Conservation (phyloP, 2,113 vertebrate genomes). For the Gasterosteus nipponicus region DNA sequence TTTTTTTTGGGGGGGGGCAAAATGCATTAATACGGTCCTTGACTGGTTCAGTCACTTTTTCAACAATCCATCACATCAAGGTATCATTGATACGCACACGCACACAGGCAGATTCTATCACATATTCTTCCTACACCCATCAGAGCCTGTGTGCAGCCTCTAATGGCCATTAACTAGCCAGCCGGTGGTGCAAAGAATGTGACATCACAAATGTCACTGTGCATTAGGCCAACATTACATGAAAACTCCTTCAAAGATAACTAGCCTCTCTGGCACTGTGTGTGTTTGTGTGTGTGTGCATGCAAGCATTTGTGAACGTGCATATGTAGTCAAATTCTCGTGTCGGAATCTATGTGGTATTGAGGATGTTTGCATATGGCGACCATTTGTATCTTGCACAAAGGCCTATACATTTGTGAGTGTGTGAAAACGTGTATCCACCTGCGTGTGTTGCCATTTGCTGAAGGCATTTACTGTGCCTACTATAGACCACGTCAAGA, state of each 20-base stretch:
- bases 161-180: constrained; percentile 77
- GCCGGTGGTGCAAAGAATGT: constrained; percentile 79
- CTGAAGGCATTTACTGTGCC: constrained; percentile 9
- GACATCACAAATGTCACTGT: constrained; percentile 76
- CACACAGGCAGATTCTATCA: constrained; percentile 41
- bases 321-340: neutral
- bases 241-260: constrained; percentile 64
- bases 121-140: constrained; percentile 64
- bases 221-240: constrained; percentile 66
- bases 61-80: constrained; percentile 16
- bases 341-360: neutral
- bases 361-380: neutral
- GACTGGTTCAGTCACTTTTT: constrained; percentile 37
- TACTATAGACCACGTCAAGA: constrained; percentile 6
- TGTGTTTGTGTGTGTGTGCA: neutral
- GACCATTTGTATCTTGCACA: neutral
- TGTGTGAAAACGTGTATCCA: neutral
- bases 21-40: constrained; percentile 23
- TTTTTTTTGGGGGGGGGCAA: neutral
- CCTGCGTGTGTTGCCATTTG: neutral
- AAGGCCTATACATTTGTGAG: neutral
- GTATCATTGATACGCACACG: constrained; percentile 25
- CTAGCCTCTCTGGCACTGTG: constrained; percentile 36
- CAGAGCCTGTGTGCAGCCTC: constrained; percentile 48
- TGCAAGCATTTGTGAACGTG: neutral